A percentile compares a stretch with the other conserved stretches of the same genome.
Evolutionary conservation across 1,140 invertebrate genomes (phyloP).

Genomic region (Teleopsis dalmanni): DNA sequence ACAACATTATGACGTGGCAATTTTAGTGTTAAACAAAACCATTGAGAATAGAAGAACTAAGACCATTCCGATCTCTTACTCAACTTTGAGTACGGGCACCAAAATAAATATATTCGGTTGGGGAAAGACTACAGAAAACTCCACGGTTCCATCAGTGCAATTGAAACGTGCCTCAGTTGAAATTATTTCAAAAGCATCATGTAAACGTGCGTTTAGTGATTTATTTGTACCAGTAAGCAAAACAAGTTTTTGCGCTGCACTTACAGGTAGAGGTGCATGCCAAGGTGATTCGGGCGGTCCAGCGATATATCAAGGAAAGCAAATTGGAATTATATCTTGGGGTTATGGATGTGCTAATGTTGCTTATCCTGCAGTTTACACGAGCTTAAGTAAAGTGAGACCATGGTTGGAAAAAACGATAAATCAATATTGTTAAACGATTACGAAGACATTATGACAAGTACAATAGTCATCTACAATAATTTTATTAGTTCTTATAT

Average conservation of each 20-base stretch:
- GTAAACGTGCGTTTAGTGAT: slow-evolving; percentile 16
- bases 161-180: slow-evolving; percentile 26
- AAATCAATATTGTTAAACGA: slow-evolving; percentile 3
- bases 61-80: slow-evolving; percentile 13
- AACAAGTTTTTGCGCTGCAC: slow-evolving; percentile 33
- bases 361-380: slow-evolving; percentile 70
- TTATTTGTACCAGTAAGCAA: no score
- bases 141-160: slow-evolving; percentile 13
- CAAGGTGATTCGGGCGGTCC: slow-evolving; percentile 62
- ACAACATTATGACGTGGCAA: slow-evolving; percentile 21
- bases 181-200: slow-evolving; percentile 17
- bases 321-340: slow-evolving; percentile 59
- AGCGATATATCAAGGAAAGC: slow-evolving; percentile 45
- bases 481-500: no score
- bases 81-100: slow-evolving; percentile 9
- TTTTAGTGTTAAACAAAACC: slow-evolving; percentile 18
- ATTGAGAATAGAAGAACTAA: slow-evolving; percentile 12
- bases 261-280: slow-evolving; percentile 44
- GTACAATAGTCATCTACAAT: no score
- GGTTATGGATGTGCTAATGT: slow-evolving; percentile 53
- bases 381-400: slow-evolving; percentile 40
- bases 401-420: slow-evolving; percentile 10
- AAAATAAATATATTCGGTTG: slow-evolving; percentile 31
- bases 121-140: slow-evolving; percentile 26
- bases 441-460: no score